A percentile compares a stretch with the other conserved stretches of the same genome.
These are phyloP conservation scores for Cataglyphis altisquamis DNA, from an alignment of 2,888 invertebrate genomes.

Conservation along the genomic window DNA sequence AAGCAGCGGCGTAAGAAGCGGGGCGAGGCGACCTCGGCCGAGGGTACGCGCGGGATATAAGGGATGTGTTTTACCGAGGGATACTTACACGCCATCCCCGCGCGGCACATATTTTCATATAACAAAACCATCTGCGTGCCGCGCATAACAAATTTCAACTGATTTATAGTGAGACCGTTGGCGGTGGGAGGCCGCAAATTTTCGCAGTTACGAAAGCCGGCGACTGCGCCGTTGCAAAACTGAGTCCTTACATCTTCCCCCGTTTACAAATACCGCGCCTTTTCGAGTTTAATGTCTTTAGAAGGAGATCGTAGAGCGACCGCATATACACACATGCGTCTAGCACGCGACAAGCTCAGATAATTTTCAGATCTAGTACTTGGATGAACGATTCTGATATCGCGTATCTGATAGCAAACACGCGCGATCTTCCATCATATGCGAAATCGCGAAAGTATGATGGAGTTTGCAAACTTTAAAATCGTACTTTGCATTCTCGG, in stretches of 20 bases:
- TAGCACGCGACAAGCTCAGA: neutral
- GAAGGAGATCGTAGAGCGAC: neutral
- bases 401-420: neutral
- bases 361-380: neutral
- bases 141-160: constrained; percentile 86
- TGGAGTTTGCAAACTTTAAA: constrained; percentile 35
- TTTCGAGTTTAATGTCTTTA: neutral
- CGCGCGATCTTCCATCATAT: neutral
- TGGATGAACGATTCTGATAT: neutral
- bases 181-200: constrained; percentile 74
- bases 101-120: constrained; percentile 86
- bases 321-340: neutral
- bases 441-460: constrained; percentile 19
- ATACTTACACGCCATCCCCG: constrained; percentile 85
- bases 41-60: constrained; percentile 79
- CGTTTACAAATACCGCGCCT: constrained; percentile 8
- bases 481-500: constrained; percentile 24
- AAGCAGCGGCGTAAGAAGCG: constrained; percentile 70
- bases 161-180: constrained; percentile 84
- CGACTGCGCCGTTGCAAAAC: constrained; percentile 30
- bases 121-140: constrained; percentile 87
- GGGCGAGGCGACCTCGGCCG: constrained; percentile 75
- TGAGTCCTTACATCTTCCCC: neutral
- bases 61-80: constrained; percentile 86
- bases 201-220: constrained; percentile 69